Evolutionary conservation across 1,140 invertebrate species (phyloP), one percentile per base, ranked within the genome.

Genomic region (Drosophila ficusphila): DNA sequence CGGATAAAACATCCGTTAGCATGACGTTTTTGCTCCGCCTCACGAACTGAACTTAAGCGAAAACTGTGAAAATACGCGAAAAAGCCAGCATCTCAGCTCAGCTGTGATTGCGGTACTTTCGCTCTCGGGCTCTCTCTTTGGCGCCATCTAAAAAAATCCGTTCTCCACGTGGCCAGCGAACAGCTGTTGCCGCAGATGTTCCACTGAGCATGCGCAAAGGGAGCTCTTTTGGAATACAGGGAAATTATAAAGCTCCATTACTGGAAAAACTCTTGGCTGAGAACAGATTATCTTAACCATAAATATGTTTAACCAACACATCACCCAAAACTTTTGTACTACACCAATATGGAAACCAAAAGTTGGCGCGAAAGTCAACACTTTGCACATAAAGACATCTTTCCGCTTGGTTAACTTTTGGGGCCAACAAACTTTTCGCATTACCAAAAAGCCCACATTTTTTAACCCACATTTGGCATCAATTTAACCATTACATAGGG

Each of bases 81-180:
- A 64, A 52, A 57, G 54, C 68, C 79, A 85, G 79, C 79, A 79
- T 83, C 54, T 57, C 79, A 64, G 56, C 74, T 79, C 58, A 83
- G 79, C 79, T 83, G 79, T 78, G 77, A 81, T 76, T 34, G 11
- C 16, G 33, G 53, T 57, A 53, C 49, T 39, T 38, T 79, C 71
- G 49, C 76, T n/a, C 70, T 36, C 4, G 27, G 1, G 34, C 11
- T 29, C 76, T 81, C 71, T 52, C 31, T 48, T 81, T 81, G 77
- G 77, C 77, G 77, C 77, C 77, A 81, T 69, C 29, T 48, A 18
- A 41, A 79, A 58, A 41, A 21, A 16, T 29, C 23, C 41, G 36
- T 36, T 56, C 44, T 61, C 51, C 78, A 81, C 78, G 78, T 81
- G 78, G 23, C 53, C 1, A 2, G 27, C 38, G 34, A 81, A 73